A percentile compares a stretch with the other conserved stretches of the same genome.
These are phyloP conservation scores for Martes martes DNA, from an alignment of 2,113 vertebrate genomes.

Conservation along the genomic window DNA sequence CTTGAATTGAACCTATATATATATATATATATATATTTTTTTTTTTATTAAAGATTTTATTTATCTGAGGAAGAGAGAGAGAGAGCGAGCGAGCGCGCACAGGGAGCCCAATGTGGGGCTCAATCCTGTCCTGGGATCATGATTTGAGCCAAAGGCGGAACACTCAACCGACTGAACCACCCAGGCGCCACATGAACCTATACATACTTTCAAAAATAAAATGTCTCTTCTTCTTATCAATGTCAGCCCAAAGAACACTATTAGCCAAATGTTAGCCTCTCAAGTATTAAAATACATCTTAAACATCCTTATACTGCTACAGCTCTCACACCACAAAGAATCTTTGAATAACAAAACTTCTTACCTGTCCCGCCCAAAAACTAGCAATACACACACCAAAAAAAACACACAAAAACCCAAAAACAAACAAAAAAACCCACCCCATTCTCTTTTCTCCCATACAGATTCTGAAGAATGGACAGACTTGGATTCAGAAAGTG, in stretches of 20 bases:
- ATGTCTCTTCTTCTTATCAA: not conserved
- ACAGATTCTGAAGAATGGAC: not conserved
- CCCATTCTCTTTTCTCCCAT: not conserved
- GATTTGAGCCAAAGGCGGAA: not conserved
- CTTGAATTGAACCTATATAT: not conserved
- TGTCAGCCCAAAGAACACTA: not conserved
- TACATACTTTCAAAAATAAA: not conserved
- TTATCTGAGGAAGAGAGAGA: no score
- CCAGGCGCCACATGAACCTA: not conserved
- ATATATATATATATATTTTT: not conserved
- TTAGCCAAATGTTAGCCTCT: not conserved
- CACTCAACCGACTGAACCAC: not conserved
- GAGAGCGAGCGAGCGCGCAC: no score
- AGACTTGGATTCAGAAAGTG: conserved; percentile 8
- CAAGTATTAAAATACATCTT: conserved; percentile 7
- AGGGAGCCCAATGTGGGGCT: not conserved
- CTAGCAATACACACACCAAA: not conserved
- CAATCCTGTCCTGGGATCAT: not conserved
- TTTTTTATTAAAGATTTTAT: no score
- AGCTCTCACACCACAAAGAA: not conserved
- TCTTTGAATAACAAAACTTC: not conserved
- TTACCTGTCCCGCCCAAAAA: not conserved
- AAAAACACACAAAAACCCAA: not conserved
- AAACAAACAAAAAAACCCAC: not conserved
- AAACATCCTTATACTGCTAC: not conserved